Percentiles rank a stretch among this genome's conserved stretches.
Conservation (phyloP, 2,113 vertebrate species). For the Gasterosteus aculeatus region DNA sequence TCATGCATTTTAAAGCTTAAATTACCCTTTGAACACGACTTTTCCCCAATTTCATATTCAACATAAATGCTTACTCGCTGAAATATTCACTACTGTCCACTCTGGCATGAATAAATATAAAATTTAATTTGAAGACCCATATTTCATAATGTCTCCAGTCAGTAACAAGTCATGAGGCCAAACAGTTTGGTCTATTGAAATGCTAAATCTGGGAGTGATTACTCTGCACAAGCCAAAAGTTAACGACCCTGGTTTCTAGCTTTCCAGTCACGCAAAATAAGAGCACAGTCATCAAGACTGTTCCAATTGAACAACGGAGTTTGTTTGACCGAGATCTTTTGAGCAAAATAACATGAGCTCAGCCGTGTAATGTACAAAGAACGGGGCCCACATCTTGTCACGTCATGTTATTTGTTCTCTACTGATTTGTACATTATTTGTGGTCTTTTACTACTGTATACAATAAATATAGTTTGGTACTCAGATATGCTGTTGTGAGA, state of each 20-base stretch:
- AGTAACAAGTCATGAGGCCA: constrained; percentile 1
- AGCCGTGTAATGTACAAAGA: constrained; percentile 51
- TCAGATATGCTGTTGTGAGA: constrained; percentile 62
- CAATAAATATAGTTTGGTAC: constrained; percentile 91
- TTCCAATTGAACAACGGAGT: constrained; percentile 18
- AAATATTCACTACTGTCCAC: not conserved
- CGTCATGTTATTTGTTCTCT: constrained; percentile 82
- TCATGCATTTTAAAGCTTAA: not conserved
- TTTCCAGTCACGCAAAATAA: constrained; percentile 43
- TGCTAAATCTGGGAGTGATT: not conserved
- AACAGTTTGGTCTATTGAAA: constrained; percentile 11
- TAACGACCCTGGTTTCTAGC: not conserved
- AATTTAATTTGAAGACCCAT: not conserved
- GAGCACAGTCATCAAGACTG: constrained; percentile 58
- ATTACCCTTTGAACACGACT: not conserved
- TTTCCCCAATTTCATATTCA: not conserved
- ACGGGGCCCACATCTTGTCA: constrained; percentile 72
- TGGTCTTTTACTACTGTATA: constrained; percentile 88
- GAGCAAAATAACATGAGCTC: constrained; percentile 21
- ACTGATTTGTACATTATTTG: constrained; percentile 87
- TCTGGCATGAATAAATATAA: not conserved
- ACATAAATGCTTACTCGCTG: not conserved
- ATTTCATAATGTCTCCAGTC: not conserved
- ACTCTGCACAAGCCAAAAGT: constrained; percentile 20
- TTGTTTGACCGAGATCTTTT: constrained; percentile 17